phyloP scores from a whole-genome alignment of 2,888 invertebrate genomes.

The Silvanus unidentatus region DNA sequence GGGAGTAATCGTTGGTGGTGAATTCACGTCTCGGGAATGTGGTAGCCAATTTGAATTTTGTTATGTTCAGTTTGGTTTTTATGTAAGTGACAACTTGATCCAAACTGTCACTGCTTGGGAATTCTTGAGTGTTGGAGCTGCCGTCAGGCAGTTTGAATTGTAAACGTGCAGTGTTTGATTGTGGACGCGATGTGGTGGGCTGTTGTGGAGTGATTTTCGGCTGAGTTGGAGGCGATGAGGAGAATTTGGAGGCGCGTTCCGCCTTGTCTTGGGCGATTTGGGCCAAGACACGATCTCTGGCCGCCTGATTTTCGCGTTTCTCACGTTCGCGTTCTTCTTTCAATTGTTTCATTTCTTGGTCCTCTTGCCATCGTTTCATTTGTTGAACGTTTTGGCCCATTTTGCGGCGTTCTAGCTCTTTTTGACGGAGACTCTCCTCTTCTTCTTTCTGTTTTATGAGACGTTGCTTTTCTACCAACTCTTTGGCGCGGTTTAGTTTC shows the following conservation, averaged over 20 bases:
- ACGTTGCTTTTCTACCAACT: constrained; percentile 61
- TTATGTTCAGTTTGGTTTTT: constrained; percentile 42
- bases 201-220: constrained; percentile 13
- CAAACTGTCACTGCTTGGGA: constrained; percentile 62
- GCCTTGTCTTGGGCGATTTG: constrained; percentile 83
- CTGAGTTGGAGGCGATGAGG: constrained; percentile 23
- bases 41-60: constrained; percentile 66
- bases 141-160: constrained; percentile 87
- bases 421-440: constrained; percentile 49
- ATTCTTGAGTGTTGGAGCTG: constrained; percentile 64
- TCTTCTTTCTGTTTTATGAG: constrained; percentile 62
- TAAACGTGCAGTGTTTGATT: constrained; percentile 58
- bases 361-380: constrained; percentile 65
- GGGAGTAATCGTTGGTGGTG: constrained; percentile 48
- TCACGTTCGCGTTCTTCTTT: constrained; percentile 71
- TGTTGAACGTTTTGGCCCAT: constrained; percentile 68
- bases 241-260: constrained; percentile 54
- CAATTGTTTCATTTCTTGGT: constrained; percentile 66
- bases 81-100: constrained; percentile 49
- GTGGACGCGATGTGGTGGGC: constrained; percentile 26
- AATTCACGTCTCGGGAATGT: constrained; percentile 72
- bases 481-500: constrained; percentile 59
- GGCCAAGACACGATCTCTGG: constrained; percentile 69
- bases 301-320: constrained; percentile 66
- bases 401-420: constrained; percentile 67